Base-by-base conservation (phyloP, 2,113 vertebrate genomes). In the Platysteira castanea region DNA sequence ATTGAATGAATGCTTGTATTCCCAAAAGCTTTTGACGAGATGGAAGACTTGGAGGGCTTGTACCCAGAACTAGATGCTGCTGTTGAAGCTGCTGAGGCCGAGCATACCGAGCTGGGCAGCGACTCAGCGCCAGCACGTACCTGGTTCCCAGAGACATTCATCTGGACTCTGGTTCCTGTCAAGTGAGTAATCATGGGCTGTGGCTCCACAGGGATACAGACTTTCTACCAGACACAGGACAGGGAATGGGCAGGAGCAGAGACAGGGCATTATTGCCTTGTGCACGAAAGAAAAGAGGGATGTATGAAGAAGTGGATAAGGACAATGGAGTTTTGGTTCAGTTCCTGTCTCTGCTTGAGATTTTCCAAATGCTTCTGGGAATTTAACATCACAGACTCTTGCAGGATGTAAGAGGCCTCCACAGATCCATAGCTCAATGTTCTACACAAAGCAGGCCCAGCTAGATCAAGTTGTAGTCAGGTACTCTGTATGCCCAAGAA, bases 81-180 rank as follows among this genome's bases (percentile, higher is more conserved):
- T 67, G 33, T 37, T 56, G 95, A 92, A 75, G n/a, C 6, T 37
- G 65, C 50, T 27, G 94, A 95, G 49, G 79, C 74, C 41, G 93
- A 84, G n/a, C 77, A 65, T 3, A 4, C 56, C 2, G 73, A 95
- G 69, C 57, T 89, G 87, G 28, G 26, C 31, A 76, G 61, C 0
- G 10, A 93, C 41, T 57, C 91, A 76, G 49, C 2, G 0, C 65
- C 54, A 73, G 54, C 74, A 35, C 87, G 88, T 28, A 63, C 70
- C 65, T 96, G 96, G 95, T 97, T 97, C 76, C 97, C 95, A 54
- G 97, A 97, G 84, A 97, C 96, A 11, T 96, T 97, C 95, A 92
- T 97, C 87, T 97, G 96, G 96, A 88, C 84, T 76, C 88, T 97
- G 46, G 61, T 93, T 64, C 42, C 95, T 31, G 64, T 96, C 67